Percentiles rank a stretch among this genome's conserved stretches.
These are phyloP conservation scores for Cosmorhoe ocellata DNA, from an alignment of 2,888 invertebrate genomes.

Conservation along the genomic window DNA sequence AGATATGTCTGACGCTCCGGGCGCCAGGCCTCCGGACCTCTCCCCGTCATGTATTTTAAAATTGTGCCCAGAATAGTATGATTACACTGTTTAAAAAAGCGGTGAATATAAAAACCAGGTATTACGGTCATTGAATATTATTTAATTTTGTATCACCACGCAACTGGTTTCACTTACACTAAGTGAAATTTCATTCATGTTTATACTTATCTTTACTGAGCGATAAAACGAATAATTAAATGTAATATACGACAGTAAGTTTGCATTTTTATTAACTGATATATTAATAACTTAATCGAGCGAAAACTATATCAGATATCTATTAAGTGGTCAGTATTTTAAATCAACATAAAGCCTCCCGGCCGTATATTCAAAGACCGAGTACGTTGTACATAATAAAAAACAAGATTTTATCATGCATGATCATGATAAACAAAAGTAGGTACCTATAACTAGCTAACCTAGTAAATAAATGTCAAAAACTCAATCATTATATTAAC, in stretches of 20 bases:
- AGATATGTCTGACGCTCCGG: too few relatives aligned
- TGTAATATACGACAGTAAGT: constrained; percentile 38
- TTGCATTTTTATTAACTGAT: constrained; percentile 41
- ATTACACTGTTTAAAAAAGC: constrained; percentile 15
- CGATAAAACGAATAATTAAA: constrained; percentile 43
- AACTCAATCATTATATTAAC: too few relatives aligned
- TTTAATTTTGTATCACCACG: constrained; percentile 4
- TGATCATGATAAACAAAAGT: too few relatives aligned
- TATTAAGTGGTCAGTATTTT: constrained; percentile 23
- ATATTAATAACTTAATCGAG: constrained; percentile 49
- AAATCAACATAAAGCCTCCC: constrained; percentile 21
- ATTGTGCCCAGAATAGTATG: constrained; percentile 3
- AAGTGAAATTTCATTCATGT: constrained; percentile 52
- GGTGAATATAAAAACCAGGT: constrained; percentile 16
- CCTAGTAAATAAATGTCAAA: too few relatives aligned
- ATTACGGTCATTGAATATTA: constrained; percentile 25
- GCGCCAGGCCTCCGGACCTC: too few relatives aligned
- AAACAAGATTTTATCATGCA: too few relatives aligned
- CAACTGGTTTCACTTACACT: constrained; percentile 21
- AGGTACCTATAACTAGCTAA: too few relatives aligned
- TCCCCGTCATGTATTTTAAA: neutral
- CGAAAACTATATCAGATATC: constrained; percentile 27
- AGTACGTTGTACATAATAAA: too few relatives aligned
- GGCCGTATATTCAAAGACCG: constrained; percentile 4
- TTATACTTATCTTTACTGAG: constrained; percentile 39